Conservation (phyloP, 2,888 invertebrate species). For the Drosophila yooni region DNA sequence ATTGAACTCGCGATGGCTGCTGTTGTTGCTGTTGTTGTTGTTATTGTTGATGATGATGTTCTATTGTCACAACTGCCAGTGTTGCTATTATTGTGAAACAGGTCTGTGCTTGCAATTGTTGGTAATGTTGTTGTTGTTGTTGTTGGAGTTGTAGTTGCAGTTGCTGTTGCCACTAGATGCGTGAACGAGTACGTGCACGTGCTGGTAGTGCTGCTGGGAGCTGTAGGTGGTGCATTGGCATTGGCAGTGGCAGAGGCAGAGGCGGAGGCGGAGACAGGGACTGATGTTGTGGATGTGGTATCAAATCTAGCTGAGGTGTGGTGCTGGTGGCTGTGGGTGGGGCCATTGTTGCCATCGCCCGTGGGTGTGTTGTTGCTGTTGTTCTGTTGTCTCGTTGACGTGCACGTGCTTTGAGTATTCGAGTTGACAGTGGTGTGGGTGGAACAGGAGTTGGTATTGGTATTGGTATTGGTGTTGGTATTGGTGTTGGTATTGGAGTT, state of each 20-base stretch:
- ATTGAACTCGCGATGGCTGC: slow-evolving; percentile 30
- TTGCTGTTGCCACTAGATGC: slow-evolving; percentile 61
- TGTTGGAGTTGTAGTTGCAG: slow-evolving; percentile 29
- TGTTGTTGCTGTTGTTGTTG: slow-evolving; percentile 43
- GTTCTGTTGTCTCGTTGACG: slow-evolving; percentile 59
- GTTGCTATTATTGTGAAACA: slow-evolving; percentile 56
- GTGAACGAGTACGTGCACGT: slow-evolving; percentile 71
- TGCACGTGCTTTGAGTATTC: slow-evolving; percentile 74
- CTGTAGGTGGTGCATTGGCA: slow-evolving; percentile 56
- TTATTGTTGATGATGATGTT: slow-evolving; percentile 29
- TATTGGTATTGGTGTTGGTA: slow-evolving; percentile 30
- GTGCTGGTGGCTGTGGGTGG: slow-evolving; percentile 8
- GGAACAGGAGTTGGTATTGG: slow-evolving; percentile 41
- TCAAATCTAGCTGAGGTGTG: slow-evolving; percentile 12
- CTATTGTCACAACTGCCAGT: slow-evolving; percentile 35
- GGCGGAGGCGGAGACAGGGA: slow-evolving; percentile 27
- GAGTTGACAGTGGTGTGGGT: slow-evolving; percentile 46
- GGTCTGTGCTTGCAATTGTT: slow-evolving; percentile 51
- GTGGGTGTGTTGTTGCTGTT: slow-evolving; percentile 43
- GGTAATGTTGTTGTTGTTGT: slow-evolving; percentile 26
- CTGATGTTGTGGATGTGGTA: slow-evolving; percentile 30
- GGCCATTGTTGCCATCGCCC: slow-evolving; percentile 40
- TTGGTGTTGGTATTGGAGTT: slow-evolving; percentile 42
- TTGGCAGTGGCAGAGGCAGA: slow-evolving; percentile 25
- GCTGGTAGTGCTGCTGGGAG: slow-evolving; percentile 60